Evolutionary conservation across 2,797 vertebrate species (phyloP).

Genomic region (Sphenodon punctatus): DNA sequence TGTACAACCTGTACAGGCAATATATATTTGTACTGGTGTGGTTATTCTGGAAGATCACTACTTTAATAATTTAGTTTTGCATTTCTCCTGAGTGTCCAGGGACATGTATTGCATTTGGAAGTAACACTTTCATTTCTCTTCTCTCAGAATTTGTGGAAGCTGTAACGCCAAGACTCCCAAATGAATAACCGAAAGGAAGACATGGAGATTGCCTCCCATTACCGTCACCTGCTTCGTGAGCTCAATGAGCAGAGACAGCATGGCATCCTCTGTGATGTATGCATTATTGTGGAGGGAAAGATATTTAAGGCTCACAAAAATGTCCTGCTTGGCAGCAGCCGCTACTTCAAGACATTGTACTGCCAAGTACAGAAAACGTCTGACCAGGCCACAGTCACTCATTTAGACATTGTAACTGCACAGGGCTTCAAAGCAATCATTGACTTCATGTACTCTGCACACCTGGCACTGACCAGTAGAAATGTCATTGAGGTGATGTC

Average conservation of each 20-base stretch:
- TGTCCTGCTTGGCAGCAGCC: slow-evolving; percentile 93
- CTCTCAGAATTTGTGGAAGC: slow-evolving; percentile 69
- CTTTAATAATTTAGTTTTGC: no score
- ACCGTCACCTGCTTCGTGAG: slow-evolving; percentile 94
- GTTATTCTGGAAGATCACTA: no score
- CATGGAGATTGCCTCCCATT: slow-evolving; percentile 98
- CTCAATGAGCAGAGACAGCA: slow-evolving; percentile 97
- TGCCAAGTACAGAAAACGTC: slow-evolving; percentile 90
- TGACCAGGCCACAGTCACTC: slow-evolving; percentile 92
- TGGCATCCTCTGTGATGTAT: slow-evolving; percentile 94
- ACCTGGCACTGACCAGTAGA: slow-evolving; percentile 94
- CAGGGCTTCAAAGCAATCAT: slow-evolving; percentile 97
- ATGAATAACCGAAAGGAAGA: slow-evolving; percentile 99
- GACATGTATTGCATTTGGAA: accelerated
- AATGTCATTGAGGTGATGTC: slow-evolving; percentile 99
- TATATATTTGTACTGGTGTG: no score
- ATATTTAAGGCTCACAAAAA: slow-evolving; percentile 98
- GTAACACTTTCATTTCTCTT: slow-evolving; percentile 15
- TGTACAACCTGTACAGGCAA: not conserved
- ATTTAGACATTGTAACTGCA: slow-evolving; percentile 96
- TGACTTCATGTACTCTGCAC: slow-evolving; percentile 98
- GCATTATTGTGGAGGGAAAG: slow-evolving; percentile 95
- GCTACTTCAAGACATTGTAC: slow-evolving; percentile 98
- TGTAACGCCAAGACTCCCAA: slow-evolving; percentile 81
- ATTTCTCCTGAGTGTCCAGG: no score